Evolutionary conservation across 2,113 vertebrate species (phyloP), one percentile per base, ranked within the genome.

Genomic region (Silurus glanis): DNA sequence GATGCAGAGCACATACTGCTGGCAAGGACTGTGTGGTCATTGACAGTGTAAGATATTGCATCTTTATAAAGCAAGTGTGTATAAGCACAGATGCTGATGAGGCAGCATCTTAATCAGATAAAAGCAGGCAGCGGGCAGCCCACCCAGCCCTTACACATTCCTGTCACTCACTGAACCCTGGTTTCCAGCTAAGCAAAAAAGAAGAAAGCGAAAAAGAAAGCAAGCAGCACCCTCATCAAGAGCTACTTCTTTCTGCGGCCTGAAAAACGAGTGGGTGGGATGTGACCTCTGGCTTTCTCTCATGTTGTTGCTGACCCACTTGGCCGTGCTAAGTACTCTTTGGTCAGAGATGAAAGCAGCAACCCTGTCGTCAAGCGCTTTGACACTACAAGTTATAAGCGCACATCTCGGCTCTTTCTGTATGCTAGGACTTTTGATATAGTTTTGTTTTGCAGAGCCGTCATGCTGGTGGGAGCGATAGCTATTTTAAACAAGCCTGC

Each of bases 101-200:
- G 67, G 80, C 81, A 83, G 75, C 8, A 6, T 89, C 91, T 92
- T 91, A 87, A 94, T 94, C 93, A 91, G 94, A 94, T 94, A 94
- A 94, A 91, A 87, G 82, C 55, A n/a, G 87, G 87, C 62, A 91
- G 87, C 90, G 85, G 83, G 83, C 85, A 75, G 58, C 89, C 72
- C 79, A 86, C 85, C 90, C 90, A 91, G 81, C 80, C 92, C 87
- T 91, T 89, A 91, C 86, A 86, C 93, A 96, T 95, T 95, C 94
- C 93, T 94, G 90, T 91, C 90, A 90, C 86, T 89, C 89, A 88
- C 90, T 94, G 91, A 93, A 92, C 91, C 94, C 91, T 91, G 85
- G 91, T 90, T 86, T 85, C 76, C 83, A 91, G 85, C 90, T 87
- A 25, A 80, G 90, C 86, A 79, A 86, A 56, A 90, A 55, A 88